A percentile compares a stretch with the other conserved stretches of the same genome.
Conservation (phyloP, 2,113 vertebrate genomes). For the Hyperoodon ampullatus region DNA sequence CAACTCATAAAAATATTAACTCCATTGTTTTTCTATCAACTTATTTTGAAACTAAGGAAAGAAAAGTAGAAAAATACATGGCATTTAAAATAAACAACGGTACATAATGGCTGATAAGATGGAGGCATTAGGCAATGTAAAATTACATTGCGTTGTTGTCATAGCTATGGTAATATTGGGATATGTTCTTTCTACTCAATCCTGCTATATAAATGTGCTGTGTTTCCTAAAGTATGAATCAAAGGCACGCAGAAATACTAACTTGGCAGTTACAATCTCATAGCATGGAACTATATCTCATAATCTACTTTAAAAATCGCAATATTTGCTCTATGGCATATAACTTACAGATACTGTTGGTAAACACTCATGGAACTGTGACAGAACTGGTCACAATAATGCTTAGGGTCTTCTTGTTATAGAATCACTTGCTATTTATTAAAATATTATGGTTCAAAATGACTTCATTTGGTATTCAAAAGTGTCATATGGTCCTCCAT, state of each 20-base stretch:
- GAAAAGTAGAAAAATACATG: not conserved
- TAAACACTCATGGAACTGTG: conserved; percentile 32
- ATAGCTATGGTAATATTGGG: not conserved
- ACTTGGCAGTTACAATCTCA: not conserved
- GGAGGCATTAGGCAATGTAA: not conserved
- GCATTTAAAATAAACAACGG: not conserved
- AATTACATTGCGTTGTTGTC: not conserved
- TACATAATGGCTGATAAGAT: not conserved
- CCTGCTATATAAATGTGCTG: not conserved
- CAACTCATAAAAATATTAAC: not conserved
- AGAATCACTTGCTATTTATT: conserved; percentile 71
- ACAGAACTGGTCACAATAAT: conserved; percentile 76
- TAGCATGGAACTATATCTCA: not conserved
- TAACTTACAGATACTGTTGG: not conserved
- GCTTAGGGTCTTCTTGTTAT: conserved; percentile 52
- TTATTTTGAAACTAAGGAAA: not conserved
- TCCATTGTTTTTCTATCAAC: not conserved
- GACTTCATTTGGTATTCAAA: conserved; percentile 76
- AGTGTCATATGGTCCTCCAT: conserved; percentile 63
- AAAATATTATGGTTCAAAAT: conserved; percentile 61
- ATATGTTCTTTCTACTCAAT: not conserved
- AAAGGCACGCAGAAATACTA: not conserved
- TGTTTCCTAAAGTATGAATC: not conserved
- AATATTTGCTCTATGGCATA: not conserved
- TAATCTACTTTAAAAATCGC: conserved; percentile 53